Evolutionary conservation across 1,140 invertebrate genomes (phyloP), one percentile per base, ranked within the genome.

Genomic region (Hirudo medicinalis): DNA sequence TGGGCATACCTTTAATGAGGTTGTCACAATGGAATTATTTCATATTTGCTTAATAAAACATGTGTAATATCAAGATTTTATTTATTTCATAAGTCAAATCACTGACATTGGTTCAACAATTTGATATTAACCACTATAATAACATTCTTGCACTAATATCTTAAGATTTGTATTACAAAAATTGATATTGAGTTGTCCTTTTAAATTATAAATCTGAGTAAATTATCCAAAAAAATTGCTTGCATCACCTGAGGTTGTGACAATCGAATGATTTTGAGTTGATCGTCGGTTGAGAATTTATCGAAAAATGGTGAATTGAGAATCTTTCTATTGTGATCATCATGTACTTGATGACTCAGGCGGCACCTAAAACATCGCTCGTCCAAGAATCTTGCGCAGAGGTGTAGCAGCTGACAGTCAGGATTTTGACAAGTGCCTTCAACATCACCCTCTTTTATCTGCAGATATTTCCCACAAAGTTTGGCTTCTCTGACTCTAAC

Each of bases 401-500:
- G 29, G 19, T 63, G 57, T 8, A 63, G 57, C 3, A 25, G 13
- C 29, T 63, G 22, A 32, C 57, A 63, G 29, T 63, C 29, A 25
- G 22, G 22, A 63, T 63, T 32, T 63, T 63, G 22, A 32, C 57
- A 63, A 11, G 9, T 13, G 9, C 15, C 57, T 15, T 63, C 57
- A 22, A 32, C 57, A 0, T 25, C 57, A 22, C 4, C 57, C 11
- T 63, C 29, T 11, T n/a, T 8, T 20, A 1, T 22, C 57, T 1
- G 11, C 57, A 25, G 13, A 63, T 63, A 63, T 25, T 32, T 22
- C 20, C 13, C 22, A 63, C 57, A 63, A n/a, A 63, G 57, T 32
- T 63, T 63, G 2, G 57, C 57, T 63, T 63, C 29, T 32, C 15
- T 63, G 57, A 63, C 22, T 63, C 57, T 22, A n/a, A 63, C 20